Base-by-base conservation (phyloP, 2,888 invertebrate species). In the Lepidonotus clava region DNA sequence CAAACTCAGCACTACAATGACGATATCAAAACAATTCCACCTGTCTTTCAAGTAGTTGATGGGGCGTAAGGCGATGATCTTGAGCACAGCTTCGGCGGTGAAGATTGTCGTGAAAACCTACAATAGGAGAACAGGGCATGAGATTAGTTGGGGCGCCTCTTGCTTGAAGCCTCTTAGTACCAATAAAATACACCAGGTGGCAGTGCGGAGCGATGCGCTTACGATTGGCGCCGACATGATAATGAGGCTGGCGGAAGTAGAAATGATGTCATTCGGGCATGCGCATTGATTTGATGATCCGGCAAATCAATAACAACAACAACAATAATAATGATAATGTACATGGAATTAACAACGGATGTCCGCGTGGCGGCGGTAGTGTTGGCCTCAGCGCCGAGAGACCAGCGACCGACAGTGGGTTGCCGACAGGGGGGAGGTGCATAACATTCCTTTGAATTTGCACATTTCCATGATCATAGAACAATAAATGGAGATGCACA, bases 11-110 rank as follows among this genome's bases (percentile, higher is more conserved):
- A 98, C 97, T 93, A 99, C 99, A 95, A 99, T 99, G 93, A 98
- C 97, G 95, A 98, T 98, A 96, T 99, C 99, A 95, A 99, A 99
- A 93, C 98, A 97, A 95, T 99, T 99, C 99, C 99, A 99, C 91
- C 98, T 98, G 95, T 98, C 98, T 96, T 98, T 98, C 95, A 99
- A 98, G 95, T 99, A 99, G 95, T 96, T 97, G 94, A 98, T 97
- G 88, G 99, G 98, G 95, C 98, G 98, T 97, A 99, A 97, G 84
- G 99, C 99, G 94, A 98, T 96, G 92, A 99, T 95, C 95, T 99
- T 99, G 95, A 98, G 95, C 89, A 96, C 96, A 51, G 98, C 98
- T 96, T 99, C 99, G 94, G 98, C 97, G 91, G 97, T 98, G 94
- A 99, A 99, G 89, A 98, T 98, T 90, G 98, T 97, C 88, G 98